A percentile compares a stretch with the other conserved stretches of the same genome.
These are phyloP conservation scores for Rhagonycha fulva DNA, from an alignment of 2,888 invertebrate species.

Conservation along the genomic window DNA sequence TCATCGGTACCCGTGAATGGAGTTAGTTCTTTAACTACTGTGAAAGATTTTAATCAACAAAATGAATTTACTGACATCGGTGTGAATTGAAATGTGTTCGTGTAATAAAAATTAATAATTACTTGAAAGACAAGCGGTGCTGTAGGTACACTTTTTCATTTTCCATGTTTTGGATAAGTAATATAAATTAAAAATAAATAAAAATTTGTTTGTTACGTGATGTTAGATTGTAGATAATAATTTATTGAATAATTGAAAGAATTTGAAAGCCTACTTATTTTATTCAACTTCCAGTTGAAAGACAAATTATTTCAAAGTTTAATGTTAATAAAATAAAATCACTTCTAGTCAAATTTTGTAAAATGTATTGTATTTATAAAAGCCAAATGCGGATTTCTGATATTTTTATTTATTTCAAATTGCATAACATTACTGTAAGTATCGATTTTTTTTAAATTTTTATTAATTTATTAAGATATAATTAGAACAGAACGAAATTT, in stretches of 20 bases:
- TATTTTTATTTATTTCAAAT: no score
- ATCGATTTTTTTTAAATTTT: no score
- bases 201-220: neutral
- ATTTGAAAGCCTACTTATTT: neutral
- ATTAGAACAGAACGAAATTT: no score
- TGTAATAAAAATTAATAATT: neutral
- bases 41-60: constrained; percentile 6
- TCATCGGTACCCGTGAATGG: constrained; percentile 6
- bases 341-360: neutral
- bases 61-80: constrained; percentile 9
- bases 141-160: neutral
- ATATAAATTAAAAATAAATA: neutral
- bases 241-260: neutral
- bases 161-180: neutral
- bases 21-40: neutral
- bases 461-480: no score
- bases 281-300: neutral
- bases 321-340: neutral
- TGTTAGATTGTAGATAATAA: neutral
- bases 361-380: neutral
- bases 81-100: constrained; percentile 5
- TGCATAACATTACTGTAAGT: no score
- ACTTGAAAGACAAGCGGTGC: neutral
- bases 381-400: no score
- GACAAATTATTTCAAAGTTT: neutral